Evolutionary conservation across 1,140 invertebrate genomes (phyloP).

Genomic region (Zaprionus davidi): DNA sequence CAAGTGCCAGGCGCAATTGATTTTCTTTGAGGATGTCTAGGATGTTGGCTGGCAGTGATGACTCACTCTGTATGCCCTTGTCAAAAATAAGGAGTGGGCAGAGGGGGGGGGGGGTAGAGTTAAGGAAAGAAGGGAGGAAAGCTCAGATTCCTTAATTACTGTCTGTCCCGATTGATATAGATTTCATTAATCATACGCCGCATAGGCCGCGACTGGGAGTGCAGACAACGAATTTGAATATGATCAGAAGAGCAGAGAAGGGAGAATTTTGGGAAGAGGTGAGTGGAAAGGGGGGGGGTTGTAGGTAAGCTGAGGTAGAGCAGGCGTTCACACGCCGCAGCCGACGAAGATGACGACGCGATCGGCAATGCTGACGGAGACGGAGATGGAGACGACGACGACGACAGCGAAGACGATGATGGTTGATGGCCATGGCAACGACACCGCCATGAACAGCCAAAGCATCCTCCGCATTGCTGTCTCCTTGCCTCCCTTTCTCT

Average conservation of each 20-base stretch:
- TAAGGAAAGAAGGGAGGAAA: too few relatives aligned
- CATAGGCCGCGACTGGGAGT: conserved; percentile 26
- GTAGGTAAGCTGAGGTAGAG: conserved; percentile 20
- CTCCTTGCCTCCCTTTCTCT: not conserved
- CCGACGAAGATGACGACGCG: conserved; percentile 13
- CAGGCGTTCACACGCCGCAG: conserved; percentile 56
- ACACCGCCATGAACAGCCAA: conserved; percentile 29
- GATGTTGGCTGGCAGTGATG: conserved; percentile 16
- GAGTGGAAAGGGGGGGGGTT: not conserved
- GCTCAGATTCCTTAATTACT: conserved; percentile 64
- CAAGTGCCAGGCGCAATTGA: conserved; percentile 7
- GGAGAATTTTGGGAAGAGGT: not conserved
- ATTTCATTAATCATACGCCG: conserved; percentile 69
- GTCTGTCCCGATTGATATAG: conserved; percentile 39
- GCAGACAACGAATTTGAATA: conserved; percentile 22
- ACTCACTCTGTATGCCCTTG: conserved; percentile 31
- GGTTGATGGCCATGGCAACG: conserved; percentile 41
- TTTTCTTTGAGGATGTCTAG: not conserved
- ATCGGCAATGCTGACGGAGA: not conserved
- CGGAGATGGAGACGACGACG: conserved; percentile 10
- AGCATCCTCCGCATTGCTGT: conserved; percentile 6
- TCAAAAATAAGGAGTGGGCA: not conserved
- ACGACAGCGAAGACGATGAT: conserved; percentile 20
- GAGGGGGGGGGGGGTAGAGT: not conserved
- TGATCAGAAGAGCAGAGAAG: not conserved